These are phyloP conservation scores for Notarius lentiginosus DNA, from an alignment of 2,113 vertebrate species.

Conservation along the genomic window DNA sequence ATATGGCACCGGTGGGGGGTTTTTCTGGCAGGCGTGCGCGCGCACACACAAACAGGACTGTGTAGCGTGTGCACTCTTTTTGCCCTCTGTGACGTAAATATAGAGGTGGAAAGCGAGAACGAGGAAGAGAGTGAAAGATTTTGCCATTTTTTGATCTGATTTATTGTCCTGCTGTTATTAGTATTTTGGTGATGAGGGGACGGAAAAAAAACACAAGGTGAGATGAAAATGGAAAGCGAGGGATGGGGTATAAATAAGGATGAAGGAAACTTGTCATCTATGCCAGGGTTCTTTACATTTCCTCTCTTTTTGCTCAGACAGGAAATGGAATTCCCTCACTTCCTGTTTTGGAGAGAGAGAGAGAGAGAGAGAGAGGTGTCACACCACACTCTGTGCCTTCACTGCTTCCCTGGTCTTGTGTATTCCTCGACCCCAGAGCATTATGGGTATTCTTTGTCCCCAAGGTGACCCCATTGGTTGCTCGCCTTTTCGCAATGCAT, in stretches of 20 bases:
- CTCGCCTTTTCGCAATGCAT: neutral
- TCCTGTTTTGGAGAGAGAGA: slow-evolving; percentile 66
- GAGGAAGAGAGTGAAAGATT: neutral
- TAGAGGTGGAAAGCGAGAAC: neutral
- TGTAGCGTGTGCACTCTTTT: neutral
- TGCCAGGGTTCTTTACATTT: neutral
- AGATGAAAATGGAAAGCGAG: neutral
- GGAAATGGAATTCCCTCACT: slow-evolving; percentile 70
- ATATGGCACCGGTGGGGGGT: slow-evolving; percentile 16
- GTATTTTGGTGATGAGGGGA: neutral
- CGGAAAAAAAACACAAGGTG: neutral
- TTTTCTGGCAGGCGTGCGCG: slow-evolving; percentile 19
- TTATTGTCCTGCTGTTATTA: neutral
- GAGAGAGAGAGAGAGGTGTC: neutral
- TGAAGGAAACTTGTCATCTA: neutral
- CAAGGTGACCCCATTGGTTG: neutral
- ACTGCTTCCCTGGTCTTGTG: neutral
- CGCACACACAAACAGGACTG: slow-evolving; percentile 1
- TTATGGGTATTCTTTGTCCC: neutral
- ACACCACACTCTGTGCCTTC: neutral
- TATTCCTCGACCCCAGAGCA: neutral
- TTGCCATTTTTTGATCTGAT: neutral
- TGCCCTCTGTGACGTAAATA: slow-evolving; percentile 29
- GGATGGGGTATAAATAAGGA: neutral
- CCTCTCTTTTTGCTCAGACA: slow-evolving; percentile 64